Evolutionary conservation across 2,888 invertebrate genomes (phyloP).

Genomic region (Venusia cambrica): DNA sequence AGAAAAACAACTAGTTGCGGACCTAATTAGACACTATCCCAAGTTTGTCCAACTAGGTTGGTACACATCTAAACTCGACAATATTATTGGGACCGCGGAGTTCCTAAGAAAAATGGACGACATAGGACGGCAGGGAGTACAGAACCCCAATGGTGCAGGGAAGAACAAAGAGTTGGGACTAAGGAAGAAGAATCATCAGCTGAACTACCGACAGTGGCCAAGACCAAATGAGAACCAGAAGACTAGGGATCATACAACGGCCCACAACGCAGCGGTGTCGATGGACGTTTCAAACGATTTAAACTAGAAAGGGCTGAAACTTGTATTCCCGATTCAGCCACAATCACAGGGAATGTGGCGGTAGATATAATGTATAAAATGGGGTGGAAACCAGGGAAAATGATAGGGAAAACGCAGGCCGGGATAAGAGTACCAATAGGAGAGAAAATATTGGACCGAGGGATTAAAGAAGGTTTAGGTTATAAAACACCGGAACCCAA

Average conservation of each 20-base stretch:
- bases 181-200: no score
- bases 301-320: constrained; percentile 10
- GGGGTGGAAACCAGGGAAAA: constrained; percentile 6
- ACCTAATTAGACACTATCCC: constrained; percentile 6
- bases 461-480: no score
- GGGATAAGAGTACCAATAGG: background rate
- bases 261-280: background rate
- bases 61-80: background rate
- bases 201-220: no score
- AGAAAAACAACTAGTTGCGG: constrained; percentile 3
- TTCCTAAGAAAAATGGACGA: constrained; percentile 3
- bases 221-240: no score
- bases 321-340: constrained; percentile 12
- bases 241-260: no score
- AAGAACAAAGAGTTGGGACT: no score
- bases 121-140: background rate
- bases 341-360: background rate
- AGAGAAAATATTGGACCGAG: no score
- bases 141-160: no score
- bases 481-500: no score
- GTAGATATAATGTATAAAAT: constrained; percentile 3
- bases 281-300: no score
- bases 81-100: constrained; percentile 2
- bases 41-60: constrained; percentile 7
- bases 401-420: no score